phyloP scores from a whole-genome alignment of 2,797 vertebrate species.

The Spheniscus humboldti region DNA sequence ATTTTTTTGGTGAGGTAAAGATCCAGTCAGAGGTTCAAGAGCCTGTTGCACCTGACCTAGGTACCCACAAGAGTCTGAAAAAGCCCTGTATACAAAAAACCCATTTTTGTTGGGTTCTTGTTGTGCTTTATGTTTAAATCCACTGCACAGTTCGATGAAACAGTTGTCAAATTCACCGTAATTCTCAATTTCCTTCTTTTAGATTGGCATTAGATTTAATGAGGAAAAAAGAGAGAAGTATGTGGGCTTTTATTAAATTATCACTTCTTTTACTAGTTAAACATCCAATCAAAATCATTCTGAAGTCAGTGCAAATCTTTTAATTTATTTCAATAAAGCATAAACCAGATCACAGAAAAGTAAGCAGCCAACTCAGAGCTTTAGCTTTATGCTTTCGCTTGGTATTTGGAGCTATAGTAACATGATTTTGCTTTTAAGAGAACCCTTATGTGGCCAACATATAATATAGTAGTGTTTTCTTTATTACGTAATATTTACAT shows the following conservation, averaged over 20 bases:
- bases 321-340: constrained; percentile 50
- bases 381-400: constrained; percentile 56
- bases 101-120: constrained; percentile 11
- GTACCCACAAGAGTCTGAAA: neutral
- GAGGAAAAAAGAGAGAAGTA: constrained; percentile 17
- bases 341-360: constrained; percentile 35
- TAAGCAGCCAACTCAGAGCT: constrained; percentile 22
- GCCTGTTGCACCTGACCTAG: neutral
- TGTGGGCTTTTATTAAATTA: constrained; percentile 45
- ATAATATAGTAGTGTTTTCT: constrained; percentile 41
- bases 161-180: constrained; percentile 61
- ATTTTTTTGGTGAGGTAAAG: neutral
- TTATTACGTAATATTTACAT: constrained; percentile 65
- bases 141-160: neutral
- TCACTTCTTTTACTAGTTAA: constrained; percentile 39
- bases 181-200: constrained; percentile 66
- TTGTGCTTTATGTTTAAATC: constrained; percentile 50
- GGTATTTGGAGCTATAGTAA: constrained; percentile 53
- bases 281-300: constrained; percentile 16
- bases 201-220: constrained; percentile 67
- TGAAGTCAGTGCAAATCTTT: constrained; percentile 45
- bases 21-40: neutral
- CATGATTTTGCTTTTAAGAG: constrained; percentile 64
- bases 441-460: constrained; percentile 15
- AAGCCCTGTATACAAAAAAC: neutral